phyloP scores from a whole-genome alignment of 92 coral and sea anemone genomes.

The Metridium senile region DNA sequence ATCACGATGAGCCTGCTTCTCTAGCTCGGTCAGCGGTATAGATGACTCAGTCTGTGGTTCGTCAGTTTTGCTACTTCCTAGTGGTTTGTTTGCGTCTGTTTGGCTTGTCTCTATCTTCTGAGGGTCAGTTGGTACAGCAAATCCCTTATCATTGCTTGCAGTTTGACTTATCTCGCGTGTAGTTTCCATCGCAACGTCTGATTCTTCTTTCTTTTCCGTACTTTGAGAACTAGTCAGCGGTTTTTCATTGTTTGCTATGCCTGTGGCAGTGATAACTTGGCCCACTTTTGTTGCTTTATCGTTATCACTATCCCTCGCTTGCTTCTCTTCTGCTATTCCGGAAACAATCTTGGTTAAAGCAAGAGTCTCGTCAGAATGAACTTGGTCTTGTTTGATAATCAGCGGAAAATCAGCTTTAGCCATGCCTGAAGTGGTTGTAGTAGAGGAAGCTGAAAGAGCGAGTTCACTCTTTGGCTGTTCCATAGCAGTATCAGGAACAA shows the following conservation, averaged over 20 bases:
- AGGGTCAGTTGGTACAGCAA: background rate
- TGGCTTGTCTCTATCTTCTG: background rate
- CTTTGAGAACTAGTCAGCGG: background rate
- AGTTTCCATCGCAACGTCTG: background rate
- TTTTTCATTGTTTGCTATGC: background rate
- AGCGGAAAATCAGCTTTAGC: background rate
- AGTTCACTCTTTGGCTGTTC: background rate
- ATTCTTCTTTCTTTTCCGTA: background rate
- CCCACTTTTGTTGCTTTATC: too few relatives aligned
- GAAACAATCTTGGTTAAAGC: too few relatives aligned
- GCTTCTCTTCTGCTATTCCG: too few relatives aligned
- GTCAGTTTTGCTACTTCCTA: background rate
- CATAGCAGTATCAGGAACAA: background rate
- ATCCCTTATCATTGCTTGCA: background rate
- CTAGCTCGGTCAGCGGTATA: conserved; percentile 61
- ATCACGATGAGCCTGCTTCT: conserved; percentile 55
- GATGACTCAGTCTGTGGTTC: background rate
- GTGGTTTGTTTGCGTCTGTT: background rate
- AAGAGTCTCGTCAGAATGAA: background rate
- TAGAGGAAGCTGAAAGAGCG: background rate
- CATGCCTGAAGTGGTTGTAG: background rate
- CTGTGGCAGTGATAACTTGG: background rate
- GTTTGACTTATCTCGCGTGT: background rate
- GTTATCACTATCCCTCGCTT: background rate
- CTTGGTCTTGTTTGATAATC: background rate